Base-by-base conservation (phyloP, 2,888 invertebrate genomes). In the Hirtodrosophila histrioides region DNA sequence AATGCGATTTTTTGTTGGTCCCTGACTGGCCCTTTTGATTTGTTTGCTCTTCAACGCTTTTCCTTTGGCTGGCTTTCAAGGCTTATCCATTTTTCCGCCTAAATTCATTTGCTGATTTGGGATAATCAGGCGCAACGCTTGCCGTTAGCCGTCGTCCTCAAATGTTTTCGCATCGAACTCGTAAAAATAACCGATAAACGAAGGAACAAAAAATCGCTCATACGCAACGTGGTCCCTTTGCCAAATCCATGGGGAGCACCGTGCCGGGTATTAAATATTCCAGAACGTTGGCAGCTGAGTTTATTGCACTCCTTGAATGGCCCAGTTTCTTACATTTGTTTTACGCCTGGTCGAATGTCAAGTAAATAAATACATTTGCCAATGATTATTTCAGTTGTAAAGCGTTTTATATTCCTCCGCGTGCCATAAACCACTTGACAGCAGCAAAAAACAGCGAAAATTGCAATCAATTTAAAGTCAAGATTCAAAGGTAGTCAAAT, bases 391-490 rank as follows among this genome's bases (percentile, higher is more conserved):
- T 72, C 36, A 17, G 53, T 35, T 57, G 69, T 77, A 77, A 75
- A 70, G 50, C 67, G 57, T 56, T 66, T 43, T 54, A 48, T 69
- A 75, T 65, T 69, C 87, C 85, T 70, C 67, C 50, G 85, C 85
- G 85, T 81, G 78, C 78, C 71, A 84, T 82, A 86, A 82, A 86
- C 61, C 75, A 80, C 69, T 84, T 56, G 78, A 58, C 65, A 55
- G 44, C 39, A 10, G 33, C 23, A 60, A 29, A n/a, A 36, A 61
- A 49, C 60, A 64, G 65, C 56, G 69, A 48, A 68, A 84, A 78
- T 75, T 72, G 82, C 82, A 84, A 86, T 81, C 81, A 84, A 84
- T 84, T 86, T 35, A 45, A 44, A 71, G 49, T 45, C 54, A 45
- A 43, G 29, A 35, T n/a, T 1, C 23, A 23, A 12, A 33, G 31